Evolutionary conservation across 2,888 invertebrate species (phyloP).

Genomic region (Caenorhabditis panamensis): DNA sequence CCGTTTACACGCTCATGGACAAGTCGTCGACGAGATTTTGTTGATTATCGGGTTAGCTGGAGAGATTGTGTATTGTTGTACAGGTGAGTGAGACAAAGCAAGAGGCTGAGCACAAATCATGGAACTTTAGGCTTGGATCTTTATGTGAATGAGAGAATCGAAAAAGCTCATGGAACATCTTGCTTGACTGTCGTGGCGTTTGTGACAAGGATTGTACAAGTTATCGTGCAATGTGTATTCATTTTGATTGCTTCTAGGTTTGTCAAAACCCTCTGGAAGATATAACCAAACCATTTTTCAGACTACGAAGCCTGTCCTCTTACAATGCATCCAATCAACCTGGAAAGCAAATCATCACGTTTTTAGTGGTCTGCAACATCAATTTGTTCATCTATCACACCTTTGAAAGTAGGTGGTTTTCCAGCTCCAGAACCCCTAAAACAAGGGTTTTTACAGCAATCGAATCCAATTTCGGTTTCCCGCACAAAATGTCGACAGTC

Average conservation of each 20-base stretch:
- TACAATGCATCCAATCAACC: constrained; percentile 58
- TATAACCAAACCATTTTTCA: constrained; percentile 45
- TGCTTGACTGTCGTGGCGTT: constrained; percentile 69
- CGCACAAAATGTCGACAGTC: constrained; percentile 46
- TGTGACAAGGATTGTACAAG: constrained; percentile 74
- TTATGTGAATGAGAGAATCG: constrained; percentile 31
- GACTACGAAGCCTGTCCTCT: constrained; percentile 59
- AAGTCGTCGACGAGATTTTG: constrained; percentile 59
- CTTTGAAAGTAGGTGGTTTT: constrained; percentile 57
- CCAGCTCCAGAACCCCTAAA: neutral
- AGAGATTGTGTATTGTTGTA: constrained; percentile 61
- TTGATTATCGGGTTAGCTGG: constrained; percentile 56
- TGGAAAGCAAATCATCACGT: constrained; percentile 80
- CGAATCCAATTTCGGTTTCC: constrained; percentile 71
- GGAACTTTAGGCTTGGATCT: constrained; percentile 60
- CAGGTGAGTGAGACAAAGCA: constrained; percentile 30
- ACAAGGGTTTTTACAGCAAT: constrained; percentile 71
- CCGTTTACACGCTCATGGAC: constrained; percentile 60
- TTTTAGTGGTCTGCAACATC: constrained; percentile 78
- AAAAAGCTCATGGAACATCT: constrained; percentile 29
- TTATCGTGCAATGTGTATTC: constrained; percentile 77
- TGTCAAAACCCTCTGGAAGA: neutral
- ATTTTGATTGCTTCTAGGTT: constrained; percentile 73
- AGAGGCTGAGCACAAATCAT: neutral
- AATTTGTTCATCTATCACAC: constrained; percentile 77